phyloP scores from a whole-genome alignment of 2,113 vertebrate genomes.

The Epinephelus moara region DNA sequence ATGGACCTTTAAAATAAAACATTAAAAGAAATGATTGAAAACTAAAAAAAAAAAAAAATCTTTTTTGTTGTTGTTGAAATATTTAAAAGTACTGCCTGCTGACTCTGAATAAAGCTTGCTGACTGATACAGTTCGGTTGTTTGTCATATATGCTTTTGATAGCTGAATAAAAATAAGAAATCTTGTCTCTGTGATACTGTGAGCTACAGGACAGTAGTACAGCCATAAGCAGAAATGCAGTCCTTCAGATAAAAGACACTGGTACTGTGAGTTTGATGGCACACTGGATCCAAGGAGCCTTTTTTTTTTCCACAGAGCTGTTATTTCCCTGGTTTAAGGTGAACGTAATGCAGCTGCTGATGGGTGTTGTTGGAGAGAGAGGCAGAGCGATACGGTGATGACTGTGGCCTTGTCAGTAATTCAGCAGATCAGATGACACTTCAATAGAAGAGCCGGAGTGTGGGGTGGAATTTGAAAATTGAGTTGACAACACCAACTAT shows the following conservation, averaged over 20 bases:
- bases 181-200: neutral
- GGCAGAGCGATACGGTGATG: conserved; percentile 68
- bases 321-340: conserved; percentile 72
- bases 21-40: too few relatives aligned
- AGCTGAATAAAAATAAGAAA: conserved; percentile 13
- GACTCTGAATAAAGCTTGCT: neutral
- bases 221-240: conserved; percentile 8
- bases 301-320: conserved; percentile 44
- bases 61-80: too few relatives aligned
- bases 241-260: conserved; percentile 39
- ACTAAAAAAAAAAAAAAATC: too few relatives aligned
- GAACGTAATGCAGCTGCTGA: conserved; percentile 71
- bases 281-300: conserved; percentile 15
- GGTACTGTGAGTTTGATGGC: conserved; percentile 41
- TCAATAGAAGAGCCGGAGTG: conserved; percentile 75
- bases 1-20: too few relatives aligned
- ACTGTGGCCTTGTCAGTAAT: conserved; percentile 83
- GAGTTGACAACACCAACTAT: conserved; percentile 84
- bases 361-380: conserved; percentile 72
- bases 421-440: conserved; percentile 83
- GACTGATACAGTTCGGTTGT: neutral
- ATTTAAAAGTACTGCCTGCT: too few relatives aligned
- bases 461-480: conserved; percentile 81
- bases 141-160: neutral
- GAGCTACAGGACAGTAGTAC: neutral